Base-by-base conservation (phyloP, 2,797 vertebrate species). In the Distichodus sexfasciatus region DNA sequence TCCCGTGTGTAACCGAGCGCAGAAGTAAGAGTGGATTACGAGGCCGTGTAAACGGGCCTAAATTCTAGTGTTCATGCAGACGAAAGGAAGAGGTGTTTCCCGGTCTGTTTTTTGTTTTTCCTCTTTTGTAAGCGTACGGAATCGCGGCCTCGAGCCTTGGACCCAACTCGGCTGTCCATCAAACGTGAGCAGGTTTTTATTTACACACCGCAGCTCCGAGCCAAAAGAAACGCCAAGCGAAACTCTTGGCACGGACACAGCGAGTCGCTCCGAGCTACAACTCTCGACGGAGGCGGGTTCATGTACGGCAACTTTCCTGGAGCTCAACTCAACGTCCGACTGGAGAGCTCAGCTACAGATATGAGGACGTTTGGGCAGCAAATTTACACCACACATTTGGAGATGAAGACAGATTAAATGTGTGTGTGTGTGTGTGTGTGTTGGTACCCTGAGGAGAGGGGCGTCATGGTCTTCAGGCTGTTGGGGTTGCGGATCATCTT, bases 401-500 rank as follows among this genome's bases (percentile, higher is more conserved):
- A 46, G 23, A 9, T 9, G 15, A 17, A 44, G 23, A 11, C 17
- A 10, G 8, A 1, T 19, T 21, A 19, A 3, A 6, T 7, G 17
- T 6, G 41, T 6, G 6, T 14, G 15, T 46, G 12, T 23, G 4
- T 14, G 54, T 23, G 41, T 23, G 2, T 2, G 47, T 36, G 48
- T 40, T n/a, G 46, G 43, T 66, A 98, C 97, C 97, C 96, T 43
- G 97, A 98, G 50, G 95, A 96, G 26, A 98, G 87, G 3, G 97
- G 96, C 10, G 97, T 98, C 93, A 96, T 94, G 84, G 96, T 94
- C 91, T 99, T 99, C 82, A 99, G 88, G 74, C 92, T 96, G 89
- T 97, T 99, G 6, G 97, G 97, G 67, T 98, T 99, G 74, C 97
- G 93, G 87, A 99, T 99, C 97, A 98, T 97, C 89, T 99, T 99